Evolutionary conservation across 2,888 invertebrate genomes (phyloP).

Genomic region (Masnerella sp.): DNA sequence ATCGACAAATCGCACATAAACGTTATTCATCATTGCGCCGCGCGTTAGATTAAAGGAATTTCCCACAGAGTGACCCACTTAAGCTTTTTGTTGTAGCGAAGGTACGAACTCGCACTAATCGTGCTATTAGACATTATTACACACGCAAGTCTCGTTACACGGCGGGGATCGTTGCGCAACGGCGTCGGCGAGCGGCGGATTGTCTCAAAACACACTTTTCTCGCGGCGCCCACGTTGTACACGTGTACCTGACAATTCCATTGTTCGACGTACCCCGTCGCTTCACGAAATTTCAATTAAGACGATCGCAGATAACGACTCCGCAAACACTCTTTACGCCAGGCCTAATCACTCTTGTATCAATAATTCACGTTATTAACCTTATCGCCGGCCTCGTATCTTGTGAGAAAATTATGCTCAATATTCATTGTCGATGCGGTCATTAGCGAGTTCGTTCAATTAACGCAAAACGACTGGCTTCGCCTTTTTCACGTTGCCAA

Average conservation of each 20-base stretch:
- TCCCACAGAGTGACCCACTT: slow-evolving; percentile 59
- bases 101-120: slow-evolving; percentile 58
- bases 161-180: slow-evolving; percentile 53
- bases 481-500: too few relatives aligned
- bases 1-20: slow-evolving; percentile 49
- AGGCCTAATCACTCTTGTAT: slow-evolving; percentile 37
- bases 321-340: slow-evolving; percentile 22
- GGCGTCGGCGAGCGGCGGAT: slow-evolving; percentile 33
- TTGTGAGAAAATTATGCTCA: slow-evolving; percentile 35
- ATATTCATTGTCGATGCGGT: slow-evolving; percentile 24
- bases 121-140: slow-evolving; percentile 57
- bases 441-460: slow-evolving; percentile 1
- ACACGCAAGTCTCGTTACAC: slow-evolving; percentile 56
- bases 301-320: slow-evolving; percentile 33
- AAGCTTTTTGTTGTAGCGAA: slow-evolving; percentile 54
- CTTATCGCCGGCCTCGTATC: slow-evolving; percentile 37
- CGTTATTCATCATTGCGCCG: slow-evolving; percentile 54
- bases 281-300: slow-evolving; percentile 51
- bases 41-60: slow-evolving; percentile 53
- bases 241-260: slow-evolving; percentile 50
- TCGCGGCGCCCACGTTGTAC: slow-evolving; percentile 44
- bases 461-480: slow-evolving; percentile 1
- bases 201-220: slow-evolving; percentile 55
- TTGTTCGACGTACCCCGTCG: slow-evolving; percentile 54
- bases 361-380: slow-evolving; percentile 44